A percentile compares a stretch with the other conserved stretches of the same genome.
These are phyloP conservation scores for Scarus forsteni DNA, from an alignment of 2,797 vertebrate species.

Conservation along the genomic window DNA sequence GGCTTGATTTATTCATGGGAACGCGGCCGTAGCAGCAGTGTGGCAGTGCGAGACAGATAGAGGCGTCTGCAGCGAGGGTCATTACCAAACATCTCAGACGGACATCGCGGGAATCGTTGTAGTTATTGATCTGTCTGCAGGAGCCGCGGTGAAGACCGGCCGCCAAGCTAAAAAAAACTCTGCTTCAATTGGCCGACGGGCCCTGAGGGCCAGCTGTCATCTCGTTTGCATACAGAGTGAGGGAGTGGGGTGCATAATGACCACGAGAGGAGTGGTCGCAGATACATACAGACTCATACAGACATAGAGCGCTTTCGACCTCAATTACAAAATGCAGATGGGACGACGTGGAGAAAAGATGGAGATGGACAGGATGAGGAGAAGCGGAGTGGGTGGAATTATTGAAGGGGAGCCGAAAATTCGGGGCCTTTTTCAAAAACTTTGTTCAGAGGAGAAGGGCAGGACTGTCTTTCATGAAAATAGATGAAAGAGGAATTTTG, in stretches of 20 bases:
- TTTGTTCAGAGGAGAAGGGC: background rate
- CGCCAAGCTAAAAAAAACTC: fast-evolving
- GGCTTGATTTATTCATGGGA: conserved; percentile 56
- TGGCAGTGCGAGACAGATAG: conserved; percentile 7
- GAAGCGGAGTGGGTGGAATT: background rate
- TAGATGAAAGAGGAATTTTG: background rate
- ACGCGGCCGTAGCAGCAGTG: background rate
- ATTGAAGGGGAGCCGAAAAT: background rate
- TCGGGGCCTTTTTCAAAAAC: background rate
- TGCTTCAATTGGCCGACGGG: conserved; percentile 2
- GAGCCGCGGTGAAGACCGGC: background rate
- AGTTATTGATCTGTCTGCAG: conserved; percentile 54
- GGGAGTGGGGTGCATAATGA: conserved; percentile 38
- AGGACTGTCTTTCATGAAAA: background rate
- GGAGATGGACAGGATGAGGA: background rate
- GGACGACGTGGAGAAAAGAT: background rate
- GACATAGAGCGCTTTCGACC: conserved; percentile 8
- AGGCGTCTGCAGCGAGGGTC: conserved; percentile 13
- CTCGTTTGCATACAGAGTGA: conserved; percentile 59
- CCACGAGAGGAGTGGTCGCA: conserved; percentile 21
- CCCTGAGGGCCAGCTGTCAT: conserved; percentile 19
- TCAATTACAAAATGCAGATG: conserved; percentile 63
- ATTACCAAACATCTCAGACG: conserved; percentile 55
- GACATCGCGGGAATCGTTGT: conserved; percentile 7
- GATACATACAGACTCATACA: conserved; percentile 25